Base-by-base conservation (phyloP, 2,797 vertebrate species). In the Molossus molossus region DNA sequence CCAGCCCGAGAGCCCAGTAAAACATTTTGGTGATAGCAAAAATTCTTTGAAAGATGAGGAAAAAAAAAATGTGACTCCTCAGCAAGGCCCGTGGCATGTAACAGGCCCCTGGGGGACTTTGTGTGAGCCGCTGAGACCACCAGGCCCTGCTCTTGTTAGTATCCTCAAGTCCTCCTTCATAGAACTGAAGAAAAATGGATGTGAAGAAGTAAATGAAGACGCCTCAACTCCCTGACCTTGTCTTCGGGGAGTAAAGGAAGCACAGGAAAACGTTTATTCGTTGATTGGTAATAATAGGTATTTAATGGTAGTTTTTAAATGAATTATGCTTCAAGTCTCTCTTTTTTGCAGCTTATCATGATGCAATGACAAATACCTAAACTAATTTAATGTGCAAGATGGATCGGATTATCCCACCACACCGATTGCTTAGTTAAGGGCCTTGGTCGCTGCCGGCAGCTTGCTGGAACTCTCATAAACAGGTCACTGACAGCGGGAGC, bases 401-500 rank as follows among this genome's bases (percentile, higher is more conserved):
- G 23, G 27, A 17, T 27, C 1, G 7, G 37, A 33, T 33, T 23
- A 20, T 53, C 58, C 10, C 45, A 33, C 60, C 29, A 21, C n/a
- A 69, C 45, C 8, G 84, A 62, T 14, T n/a, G 69, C 82, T 90
- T 8, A 17, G 70, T 9, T 1, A 58, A 87, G 90, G 29, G 53
- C 92, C 80, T 81, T 58, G 50, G 27, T 5, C n/a, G 58, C 29
- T 21, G 20, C 81, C 95, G 62, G 79, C 10, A 55, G 23, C 12
- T 37, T 40, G 65, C 84, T 82, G 21, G 48, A 85, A 90, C 81
- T 58, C 92, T 65, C 45, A 67, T 50, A 81, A 94, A 88, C 15
- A 97, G 94, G 77, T 15, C 80, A 88, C n/a, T 17, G 70, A 5
- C n/a, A 23, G 58, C n/a, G 75, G 14, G 23, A 89, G 5, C 33